Conservation (phyloP, 2,888 invertebrate genomes). For the Julus scandinavius region DNA sequence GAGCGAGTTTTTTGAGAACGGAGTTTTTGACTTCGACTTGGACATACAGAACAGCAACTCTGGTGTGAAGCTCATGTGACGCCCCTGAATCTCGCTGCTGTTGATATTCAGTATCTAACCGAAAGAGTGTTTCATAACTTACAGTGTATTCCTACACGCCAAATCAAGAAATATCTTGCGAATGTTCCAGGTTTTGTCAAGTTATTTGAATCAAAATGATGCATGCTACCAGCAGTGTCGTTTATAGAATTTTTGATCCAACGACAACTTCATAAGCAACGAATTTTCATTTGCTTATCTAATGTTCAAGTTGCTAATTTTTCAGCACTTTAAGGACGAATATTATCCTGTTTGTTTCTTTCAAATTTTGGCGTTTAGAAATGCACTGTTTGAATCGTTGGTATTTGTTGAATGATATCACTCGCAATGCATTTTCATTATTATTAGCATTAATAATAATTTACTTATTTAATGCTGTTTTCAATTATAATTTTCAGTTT, state of each 20-base stretch:
- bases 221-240: too few relatives aligned
- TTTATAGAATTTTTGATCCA: too few relatives aligned
- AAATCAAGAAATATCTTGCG: too few relatives aligned
- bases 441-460: not conserved
- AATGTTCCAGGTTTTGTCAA: too few relatives aligned
- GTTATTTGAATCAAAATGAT: not conserved
- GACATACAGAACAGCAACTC: slow-evolving; percentile 54
- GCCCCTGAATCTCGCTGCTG: not conserved
- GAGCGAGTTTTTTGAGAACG: slow-evolving; percentile 52
- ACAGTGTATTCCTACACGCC: too few relatives aligned
- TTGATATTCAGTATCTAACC: too few relatives aligned
- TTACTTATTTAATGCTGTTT: slow-evolving; percentile 42
- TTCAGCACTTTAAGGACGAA: too few relatives aligned
- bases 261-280: too few relatives aligned
- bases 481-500: not conserved
- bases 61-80: slow-evolving; percentile 45
- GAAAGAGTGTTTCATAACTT: not conserved
- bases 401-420: not conserved
- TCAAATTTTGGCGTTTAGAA: too few relatives aligned
- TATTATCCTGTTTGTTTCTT: too few relatives aligned
- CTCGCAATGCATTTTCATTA: not conserved
- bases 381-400: not conserved
- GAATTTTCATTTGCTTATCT: too few relatives aligned
- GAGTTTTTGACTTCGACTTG: slow-evolving; percentile 53
- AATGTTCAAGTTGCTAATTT: too few relatives aligned